Evolutionary conservation across 1,140 invertebrate species (phyloP).

Genomic region (Melitaea cinxia): DNA sequence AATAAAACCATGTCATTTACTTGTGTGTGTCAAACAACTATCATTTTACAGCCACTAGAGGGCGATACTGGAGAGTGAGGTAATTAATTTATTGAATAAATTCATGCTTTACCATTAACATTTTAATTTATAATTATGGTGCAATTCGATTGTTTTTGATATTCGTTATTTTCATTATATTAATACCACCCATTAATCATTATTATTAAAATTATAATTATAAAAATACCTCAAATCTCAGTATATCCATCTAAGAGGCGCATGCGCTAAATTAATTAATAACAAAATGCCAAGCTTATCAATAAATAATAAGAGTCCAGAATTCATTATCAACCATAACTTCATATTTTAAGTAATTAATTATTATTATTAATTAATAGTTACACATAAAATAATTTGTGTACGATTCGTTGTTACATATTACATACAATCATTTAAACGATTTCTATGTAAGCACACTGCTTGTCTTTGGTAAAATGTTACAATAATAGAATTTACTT

Average conservation of each 20-base stretch:
- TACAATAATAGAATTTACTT: no score
- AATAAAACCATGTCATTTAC: slow-evolving; percentile 1
- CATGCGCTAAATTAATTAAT: slow-evolving; percentile 3
- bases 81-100: slow-evolving; percentile 23
- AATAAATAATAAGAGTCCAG: no score
- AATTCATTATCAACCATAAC: no score
- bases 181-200: no score
- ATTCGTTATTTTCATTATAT: not conserved
- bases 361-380: no score
- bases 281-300: no score
- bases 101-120: slow-evolving; percentile 15
- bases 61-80: slow-evolving; percentile 41
- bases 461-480: no score
- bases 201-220: not conserved
- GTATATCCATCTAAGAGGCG: slow-evolving; percentile 9
- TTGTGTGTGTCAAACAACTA: slow-evolving; percentile 24
- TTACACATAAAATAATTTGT: no score
- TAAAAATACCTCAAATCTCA: slow-evolving; percentile 29
- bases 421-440: no score
- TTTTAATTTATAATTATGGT: slow-evolving; percentile 1
- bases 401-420: no score
- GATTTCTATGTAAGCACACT: no score
- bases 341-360: no score
- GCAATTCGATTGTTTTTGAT: not conserved
- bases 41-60: slow-evolving; percentile 40